Percentiles rank a stretch among this genome's conserved stretches.
phyloP scores from a whole-genome alignment of 1,140 invertebrate genomes.

The Phymastichus coffea region DNA sequence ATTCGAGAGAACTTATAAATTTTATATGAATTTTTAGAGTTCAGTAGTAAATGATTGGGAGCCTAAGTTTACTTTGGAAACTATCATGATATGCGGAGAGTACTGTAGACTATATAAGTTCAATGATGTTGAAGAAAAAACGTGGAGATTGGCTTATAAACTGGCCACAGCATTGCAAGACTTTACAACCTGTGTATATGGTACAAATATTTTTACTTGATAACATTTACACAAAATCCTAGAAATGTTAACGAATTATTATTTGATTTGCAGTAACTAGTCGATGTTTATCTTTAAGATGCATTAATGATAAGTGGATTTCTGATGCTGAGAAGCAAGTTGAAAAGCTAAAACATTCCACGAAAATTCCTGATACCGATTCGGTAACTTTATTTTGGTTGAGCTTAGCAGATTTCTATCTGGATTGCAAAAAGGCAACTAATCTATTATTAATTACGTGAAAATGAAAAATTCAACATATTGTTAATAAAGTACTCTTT shows the following conservation, averaged over 20 bases:
- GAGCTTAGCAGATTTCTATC: slow-evolving; percentile 48
- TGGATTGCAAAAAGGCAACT: slow-evolving; percentile 42
- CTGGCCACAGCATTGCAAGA: slow-evolving; percentile 36
- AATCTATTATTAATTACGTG: slow-evolving; percentile 8
- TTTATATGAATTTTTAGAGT: slow-evolving; percentile 12
- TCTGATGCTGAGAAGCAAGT: slow-evolving; percentile 32
- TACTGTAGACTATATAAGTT: slow-evolving; percentile 41
- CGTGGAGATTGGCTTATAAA: slow-evolving; percentile 40
- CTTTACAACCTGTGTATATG: slow-evolving; percentile 35
- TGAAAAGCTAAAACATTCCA: slow-evolving; percentile 28
- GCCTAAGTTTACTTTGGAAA: slow-evolving; percentile 32
- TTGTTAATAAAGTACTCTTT: background rate
- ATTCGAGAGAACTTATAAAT: background rate
- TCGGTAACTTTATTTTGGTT: slow-evolving; percentile 41
- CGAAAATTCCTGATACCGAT: slow-evolving; percentile 27
- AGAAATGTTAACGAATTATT: background rate
- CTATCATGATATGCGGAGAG: slow-evolving; percentile 41
- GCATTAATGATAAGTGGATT: slow-evolving; percentile 45
- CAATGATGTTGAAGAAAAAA: slow-evolving; percentile 33
- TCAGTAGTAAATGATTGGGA: slow-evolving; percentile 32
- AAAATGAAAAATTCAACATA: background rate
- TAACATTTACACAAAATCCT: background rate
- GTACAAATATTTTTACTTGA: slow-evolving; percentile 23
- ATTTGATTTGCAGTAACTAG: slow-evolving; percentile 37
- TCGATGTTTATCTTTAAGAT: slow-evolving; percentile 40